These are phyloP conservation scores for Remorina albescens DNA, from an alignment of 2,797 vertebrate species.

Conservation along the genomic window DNA sequence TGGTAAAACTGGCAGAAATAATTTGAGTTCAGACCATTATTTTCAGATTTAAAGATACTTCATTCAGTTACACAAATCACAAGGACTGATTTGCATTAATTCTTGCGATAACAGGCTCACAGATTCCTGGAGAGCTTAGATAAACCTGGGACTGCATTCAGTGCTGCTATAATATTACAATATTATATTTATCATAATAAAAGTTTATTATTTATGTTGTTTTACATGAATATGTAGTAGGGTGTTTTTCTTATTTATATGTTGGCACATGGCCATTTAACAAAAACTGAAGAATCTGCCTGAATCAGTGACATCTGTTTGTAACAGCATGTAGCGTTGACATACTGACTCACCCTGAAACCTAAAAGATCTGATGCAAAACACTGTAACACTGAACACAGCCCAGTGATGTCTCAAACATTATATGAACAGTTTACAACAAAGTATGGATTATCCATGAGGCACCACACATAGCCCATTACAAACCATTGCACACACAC, in stretches of 20 bases:
- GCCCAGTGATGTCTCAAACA: slow-evolving; percentile 2
- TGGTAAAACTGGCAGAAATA: background rate
- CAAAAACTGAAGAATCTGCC: background rate
- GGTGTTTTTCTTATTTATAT: too few species aligned
- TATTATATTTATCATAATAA: too few species aligned
- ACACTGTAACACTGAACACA: background rate
- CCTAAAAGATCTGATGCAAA: slow-evolving; percentile 5
- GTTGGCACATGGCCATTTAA: too few species aligned
- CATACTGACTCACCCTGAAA: background rate
- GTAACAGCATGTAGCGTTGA: background rate
- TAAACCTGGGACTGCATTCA: background rate
- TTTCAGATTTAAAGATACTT: background rate
- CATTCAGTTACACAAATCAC: background rate
- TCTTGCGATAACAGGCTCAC: background rate
- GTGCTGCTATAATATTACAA: background rate
- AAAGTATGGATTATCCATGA: slow-evolving; percentile 6
- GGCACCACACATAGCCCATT: background rate
- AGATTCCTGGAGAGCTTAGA: slow-evolving; percentile 12
- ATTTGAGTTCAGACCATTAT: background rate
- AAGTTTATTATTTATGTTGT: too few species aligned
- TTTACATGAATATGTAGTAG: background rate
- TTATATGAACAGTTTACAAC: background rate
- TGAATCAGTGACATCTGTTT: background rate
- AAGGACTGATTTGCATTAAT: background rate
- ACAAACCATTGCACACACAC: slow-evolving; percentile 17